These are phyloP conservation scores for Prosopocoilus inquinatus DNA, from an alignment of 2,888 invertebrate species.

Conservation along the genomic window DNA sequence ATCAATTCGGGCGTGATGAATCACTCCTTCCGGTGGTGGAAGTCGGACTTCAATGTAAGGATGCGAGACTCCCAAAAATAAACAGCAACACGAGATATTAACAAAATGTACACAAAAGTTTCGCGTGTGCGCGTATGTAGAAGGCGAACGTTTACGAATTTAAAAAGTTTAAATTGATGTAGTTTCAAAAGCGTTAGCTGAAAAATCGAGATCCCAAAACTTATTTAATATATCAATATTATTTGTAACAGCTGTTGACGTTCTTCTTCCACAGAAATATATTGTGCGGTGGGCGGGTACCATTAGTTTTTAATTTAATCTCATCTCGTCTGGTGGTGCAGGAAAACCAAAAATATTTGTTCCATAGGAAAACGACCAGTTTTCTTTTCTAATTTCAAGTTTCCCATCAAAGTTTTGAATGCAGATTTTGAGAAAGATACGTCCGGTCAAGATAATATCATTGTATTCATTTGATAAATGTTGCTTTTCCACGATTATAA, in stretches of 20 bases:
- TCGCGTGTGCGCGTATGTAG: background rate
- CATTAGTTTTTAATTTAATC: conserved; percentile 5
- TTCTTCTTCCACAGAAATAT: conserved; percentile 15
- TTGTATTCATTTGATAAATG: too few relatives aligned
- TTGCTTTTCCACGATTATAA: too few relatives aligned
- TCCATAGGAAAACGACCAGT: too few relatives aligned
- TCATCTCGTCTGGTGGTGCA: background rate
- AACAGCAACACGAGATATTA: conserved; percentile 2
- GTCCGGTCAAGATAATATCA: too few relatives aligned
- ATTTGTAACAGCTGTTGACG: conserved; percentile 31
- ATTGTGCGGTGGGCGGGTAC: conserved; percentile 8
- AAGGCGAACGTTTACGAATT: conserved; percentile 23
- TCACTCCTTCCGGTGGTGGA: too few relatives aligned
- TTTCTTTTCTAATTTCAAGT: too few relatives aligned
- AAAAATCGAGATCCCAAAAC: conserved; percentile 26
- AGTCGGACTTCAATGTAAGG: too few relatives aligned
- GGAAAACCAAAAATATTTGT: too few relatives aligned
- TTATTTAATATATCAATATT: conserved; percentile 35
- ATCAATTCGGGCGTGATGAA: too few relatives aligned
- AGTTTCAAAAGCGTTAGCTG: conserved; percentile 23
- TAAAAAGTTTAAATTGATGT: conserved; percentile 30
- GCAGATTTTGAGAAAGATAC: too few relatives aligned
- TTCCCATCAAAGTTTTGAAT: too few relatives aligned
- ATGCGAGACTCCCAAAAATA: background rate
- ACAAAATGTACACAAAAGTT: background rate